Evolutionary conservation across 2,113 vertebrate genomes (phyloP).

Genomic region (Pteropus alecto): DNA sequence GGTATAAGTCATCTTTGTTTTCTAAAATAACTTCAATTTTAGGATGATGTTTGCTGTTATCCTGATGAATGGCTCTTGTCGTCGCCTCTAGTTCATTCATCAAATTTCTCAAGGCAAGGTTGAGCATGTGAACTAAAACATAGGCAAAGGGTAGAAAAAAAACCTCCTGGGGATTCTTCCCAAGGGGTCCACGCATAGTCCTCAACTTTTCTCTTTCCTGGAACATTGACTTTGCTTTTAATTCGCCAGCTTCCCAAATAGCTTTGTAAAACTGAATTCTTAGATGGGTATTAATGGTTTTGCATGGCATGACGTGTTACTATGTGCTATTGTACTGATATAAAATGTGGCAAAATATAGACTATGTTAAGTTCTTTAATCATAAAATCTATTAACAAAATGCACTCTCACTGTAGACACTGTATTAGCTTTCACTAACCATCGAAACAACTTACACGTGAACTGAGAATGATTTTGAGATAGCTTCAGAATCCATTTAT

Average conservation of each 20-base stretch:
- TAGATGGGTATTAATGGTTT: neutral
- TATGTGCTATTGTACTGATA: neutral
- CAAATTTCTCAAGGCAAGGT: conserved; percentile 5
- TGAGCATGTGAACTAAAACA: conserved; percentile 14
- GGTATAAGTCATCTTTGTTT: conserved; percentile 15
- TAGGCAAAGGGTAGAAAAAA: neutral
- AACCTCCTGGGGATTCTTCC: neutral
- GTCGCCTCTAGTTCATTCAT: conserved; percentile 6
- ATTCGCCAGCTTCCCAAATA: neutral
- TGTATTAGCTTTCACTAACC: conserved; percentile 45
- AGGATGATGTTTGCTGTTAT: neutral
- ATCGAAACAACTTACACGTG: neutral
- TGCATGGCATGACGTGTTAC: neutral
- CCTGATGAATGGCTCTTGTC: conserved; percentile 35
- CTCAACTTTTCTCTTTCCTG: neutral
- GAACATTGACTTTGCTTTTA: neutral
- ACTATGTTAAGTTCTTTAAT: conserved; percentile 18
- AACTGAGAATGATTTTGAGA: neutral
- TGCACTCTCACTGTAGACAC: conserved; percentile 29
- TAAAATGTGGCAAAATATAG: conserved; percentile 34
- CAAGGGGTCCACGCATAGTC: neutral
- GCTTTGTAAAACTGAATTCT: neutral
- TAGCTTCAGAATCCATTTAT: conserved; percentile 29
- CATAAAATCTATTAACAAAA: conserved; percentile 60
- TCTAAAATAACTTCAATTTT: conserved; percentile 40